Base-by-base conservation (phyloP, 2,888 invertebrate species). In the Papilio protenor region DNA sequence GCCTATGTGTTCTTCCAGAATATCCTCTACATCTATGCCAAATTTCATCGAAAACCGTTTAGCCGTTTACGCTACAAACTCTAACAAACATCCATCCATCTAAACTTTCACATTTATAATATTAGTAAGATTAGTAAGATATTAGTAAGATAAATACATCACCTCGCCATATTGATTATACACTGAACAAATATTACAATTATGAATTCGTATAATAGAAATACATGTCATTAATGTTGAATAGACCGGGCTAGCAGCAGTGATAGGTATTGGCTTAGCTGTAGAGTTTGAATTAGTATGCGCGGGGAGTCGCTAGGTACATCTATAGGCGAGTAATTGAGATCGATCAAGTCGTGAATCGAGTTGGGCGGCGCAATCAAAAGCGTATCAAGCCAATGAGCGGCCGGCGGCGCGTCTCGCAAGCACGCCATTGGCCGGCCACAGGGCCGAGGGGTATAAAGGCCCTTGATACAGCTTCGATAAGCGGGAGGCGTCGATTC, bases 311-410 rank as follows among this genome's bases (percentile, higher is more conserved):
- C 81, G 23, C 85, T 85, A 87, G 85, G 88, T 88, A 89, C 87
- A 89, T 85, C 82, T 87, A 87, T 85, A 86, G 87, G 84, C 88
- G 88, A 87, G 88, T 92, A 93, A 94, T 94, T 91, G 90, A 90
- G 93, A 94, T 94, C 93, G 93, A 94, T 94, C 89, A 92, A 90
- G 90, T 85, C 89, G 87, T 88, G 92, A 89, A 94, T 94, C 91
- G 92, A 90, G 90, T 81, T 89, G 92, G 94, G 94, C 94, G 94
- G 92, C 81, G 94, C 94, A 92, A 94, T 94, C 94, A 94, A 94
- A 94, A 89, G 88, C 91, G 91, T 90, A 93, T 92, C 91, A 90
- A 88, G 85, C 94, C 94, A 94, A 94, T 94, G 87, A 85, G 90
- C 85, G 89, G 83, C 83, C 87, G 83, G 85, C 88, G 80, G 83